phyloP scores from a whole-genome alignment of 2,113 vertebrate genomes.

The Montifringilla adamsi region DNA sequence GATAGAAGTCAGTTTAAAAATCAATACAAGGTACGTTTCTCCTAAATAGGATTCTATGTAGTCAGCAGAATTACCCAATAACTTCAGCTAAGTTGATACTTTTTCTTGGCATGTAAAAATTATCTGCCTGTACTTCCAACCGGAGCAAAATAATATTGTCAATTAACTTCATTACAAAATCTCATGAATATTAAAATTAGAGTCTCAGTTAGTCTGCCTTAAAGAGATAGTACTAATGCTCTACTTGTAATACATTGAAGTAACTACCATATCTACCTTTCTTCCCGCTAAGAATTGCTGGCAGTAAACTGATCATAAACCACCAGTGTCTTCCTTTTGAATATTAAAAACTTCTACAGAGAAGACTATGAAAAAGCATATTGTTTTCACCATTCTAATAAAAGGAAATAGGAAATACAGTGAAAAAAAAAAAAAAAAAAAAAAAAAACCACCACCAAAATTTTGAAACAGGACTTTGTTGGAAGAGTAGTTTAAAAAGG shows the following conservation, averaged over 20 bases:
- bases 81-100: neutral
- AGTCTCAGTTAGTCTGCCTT: neutral
- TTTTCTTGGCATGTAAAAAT: neutral
- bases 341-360: neutral
- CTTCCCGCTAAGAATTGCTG: neutral
- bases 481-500: neutral
- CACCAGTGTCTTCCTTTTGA: neutral
- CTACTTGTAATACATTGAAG: neutral
- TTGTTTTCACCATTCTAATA: neutral
- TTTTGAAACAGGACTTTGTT: neutral
- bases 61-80: neutral
- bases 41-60: neutral
- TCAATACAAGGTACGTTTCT: neutral
- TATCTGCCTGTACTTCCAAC: neutral
- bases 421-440: neutral
- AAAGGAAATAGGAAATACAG: rapidly evolving
- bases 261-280: neutral
- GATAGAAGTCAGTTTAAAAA: neutral
- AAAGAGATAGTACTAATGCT: neutral
- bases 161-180: neutral
- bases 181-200: neutral
- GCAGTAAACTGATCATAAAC: neutral
- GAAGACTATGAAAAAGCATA: neutral
- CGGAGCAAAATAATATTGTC: neutral
- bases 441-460: neutral